Conservation (phyloP, 2,113 vertebrate species). For the Pardalotus punctatus region DNA sequence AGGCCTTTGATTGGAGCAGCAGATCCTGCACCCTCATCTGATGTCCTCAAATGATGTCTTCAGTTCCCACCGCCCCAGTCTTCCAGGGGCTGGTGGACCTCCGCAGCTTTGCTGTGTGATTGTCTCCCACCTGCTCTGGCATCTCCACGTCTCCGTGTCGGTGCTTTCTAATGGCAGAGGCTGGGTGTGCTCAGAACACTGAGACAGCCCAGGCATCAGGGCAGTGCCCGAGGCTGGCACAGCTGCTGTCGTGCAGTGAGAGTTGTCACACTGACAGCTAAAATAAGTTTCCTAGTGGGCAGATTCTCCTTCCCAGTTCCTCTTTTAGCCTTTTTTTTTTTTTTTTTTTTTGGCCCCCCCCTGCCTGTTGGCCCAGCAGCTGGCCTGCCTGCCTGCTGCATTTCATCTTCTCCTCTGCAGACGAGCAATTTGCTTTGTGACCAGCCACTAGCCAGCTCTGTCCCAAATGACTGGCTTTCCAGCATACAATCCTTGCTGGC, state of each 20-base stretch:
- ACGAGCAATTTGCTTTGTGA: accelerated
- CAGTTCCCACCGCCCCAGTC: background rate
- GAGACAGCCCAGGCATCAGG: background rate
- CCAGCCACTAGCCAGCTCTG: background rate
- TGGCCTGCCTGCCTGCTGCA: background rate
- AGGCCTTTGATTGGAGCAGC: background rate
- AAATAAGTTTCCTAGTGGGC: background rate
- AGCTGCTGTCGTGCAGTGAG: background rate
- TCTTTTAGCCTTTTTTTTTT: background rate
- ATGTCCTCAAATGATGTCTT: background rate
- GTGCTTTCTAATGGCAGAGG: background rate
- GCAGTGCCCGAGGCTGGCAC: accelerated
- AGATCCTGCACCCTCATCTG: background rate
- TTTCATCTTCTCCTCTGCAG: background rate
- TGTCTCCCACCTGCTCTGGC: background rate
- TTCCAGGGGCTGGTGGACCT: background rate
- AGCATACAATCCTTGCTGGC: accelerated
- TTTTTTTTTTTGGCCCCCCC: no score
- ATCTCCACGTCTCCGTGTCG: accelerated
- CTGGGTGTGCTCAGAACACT: background rate
- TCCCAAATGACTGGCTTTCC: background rate
- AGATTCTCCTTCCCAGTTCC: constrained; percentile 14
- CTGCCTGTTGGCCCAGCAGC: background rate
- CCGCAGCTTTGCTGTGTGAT: background rate
- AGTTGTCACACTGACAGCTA: background rate